Evolutionary conservation across 2,113 vertebrate species (phyloP).

Genomic region (Propithecus coquereli): DNA sequence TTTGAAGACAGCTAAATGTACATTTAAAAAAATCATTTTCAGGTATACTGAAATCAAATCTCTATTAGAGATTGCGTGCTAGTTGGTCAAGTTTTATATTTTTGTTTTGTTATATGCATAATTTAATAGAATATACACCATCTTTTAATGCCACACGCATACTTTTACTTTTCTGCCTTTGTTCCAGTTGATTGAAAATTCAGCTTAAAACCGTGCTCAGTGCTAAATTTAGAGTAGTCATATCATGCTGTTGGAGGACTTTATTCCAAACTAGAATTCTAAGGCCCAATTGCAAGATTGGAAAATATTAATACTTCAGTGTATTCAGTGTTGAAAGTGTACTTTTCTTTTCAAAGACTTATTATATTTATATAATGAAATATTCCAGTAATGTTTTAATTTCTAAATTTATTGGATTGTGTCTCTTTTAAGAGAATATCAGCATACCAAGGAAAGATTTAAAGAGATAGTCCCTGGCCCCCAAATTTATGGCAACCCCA

Average conservation of each 20-base stretch:
- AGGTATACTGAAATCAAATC: not conserved
- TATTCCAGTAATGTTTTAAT: not conserved
- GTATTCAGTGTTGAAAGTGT: not conserved
- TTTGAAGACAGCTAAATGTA: not conserved
- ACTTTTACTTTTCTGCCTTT: not conserved
- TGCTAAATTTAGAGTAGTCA: not conserved
- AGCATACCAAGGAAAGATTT: not conserved
- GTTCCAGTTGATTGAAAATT: not conserved
- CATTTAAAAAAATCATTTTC: not conserved
- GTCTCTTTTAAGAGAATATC: not conserved
- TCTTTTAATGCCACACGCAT: not conserved
- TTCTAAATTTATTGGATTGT: constrained; percentile 11
- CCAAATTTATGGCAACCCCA: not conserved
- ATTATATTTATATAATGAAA: not conserved
- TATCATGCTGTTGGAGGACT: not conserved
- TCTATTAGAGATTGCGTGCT: not conserved
- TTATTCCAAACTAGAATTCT: not conserved
- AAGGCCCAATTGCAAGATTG: too few species aligned
- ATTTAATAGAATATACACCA: not conserved
- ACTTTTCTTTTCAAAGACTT: not conserved
- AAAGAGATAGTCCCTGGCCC: not conserved
- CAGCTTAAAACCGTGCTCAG: not conserved
- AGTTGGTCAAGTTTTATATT: not conserved
- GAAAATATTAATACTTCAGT: not conserved
- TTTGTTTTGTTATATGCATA: not conserved